Evolutionary conservation across 2,888 invertebrate species (phyloP).

Genomic region (Apamea epomidion): DNA sequence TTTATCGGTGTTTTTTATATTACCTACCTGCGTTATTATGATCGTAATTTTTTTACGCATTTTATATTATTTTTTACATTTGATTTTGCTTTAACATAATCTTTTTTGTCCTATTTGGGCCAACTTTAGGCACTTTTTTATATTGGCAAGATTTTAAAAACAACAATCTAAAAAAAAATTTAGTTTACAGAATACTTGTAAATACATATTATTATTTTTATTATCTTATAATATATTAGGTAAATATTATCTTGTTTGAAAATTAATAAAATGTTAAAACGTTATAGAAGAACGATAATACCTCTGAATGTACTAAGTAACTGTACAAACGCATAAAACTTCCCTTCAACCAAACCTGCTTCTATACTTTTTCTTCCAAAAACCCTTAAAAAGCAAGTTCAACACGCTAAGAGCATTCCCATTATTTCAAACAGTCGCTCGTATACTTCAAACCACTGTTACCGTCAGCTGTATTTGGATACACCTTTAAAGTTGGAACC

Average conservation of each 20-base stretch:
- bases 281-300: not conserved
- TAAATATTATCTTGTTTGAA: not conserved
- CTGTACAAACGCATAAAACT: not conserved
- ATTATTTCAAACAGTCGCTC: slow-evolving; percentile 55
- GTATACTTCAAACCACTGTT: slow-evolving; percentile 49
- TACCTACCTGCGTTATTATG: not conserved
- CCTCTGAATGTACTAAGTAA: not conserved
- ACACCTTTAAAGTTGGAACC: slow-evolving; percentile 58
- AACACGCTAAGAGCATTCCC: slow-evolving; percentile 59
- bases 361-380: slow-evolving; percentile 24
- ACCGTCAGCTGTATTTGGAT: slow-evolving; percentile 67
- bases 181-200: too few relatives aligned
- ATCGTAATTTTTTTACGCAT: not conserved
- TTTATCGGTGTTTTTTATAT: slow-evolving; percentile 4
- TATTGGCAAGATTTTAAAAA: too few relatives aligned
- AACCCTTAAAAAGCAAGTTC: slow-evolving; percentile 57
- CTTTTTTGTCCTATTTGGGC: not conserved
- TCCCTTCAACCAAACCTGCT: slow-evolving; percentile 3
- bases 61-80: not conserved
- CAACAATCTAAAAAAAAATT: too few relatives aligned
- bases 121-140: not conserved
- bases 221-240: not conserved
- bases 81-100: not conserved
- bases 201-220: too few relatives aligned
- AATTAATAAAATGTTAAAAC: not conserved